These are phyloP conservation scores for Porphyrio hochstetteri DNA, from an alignment of 2,113 vertebrate species.

Conservation along the genomic window DNA sequence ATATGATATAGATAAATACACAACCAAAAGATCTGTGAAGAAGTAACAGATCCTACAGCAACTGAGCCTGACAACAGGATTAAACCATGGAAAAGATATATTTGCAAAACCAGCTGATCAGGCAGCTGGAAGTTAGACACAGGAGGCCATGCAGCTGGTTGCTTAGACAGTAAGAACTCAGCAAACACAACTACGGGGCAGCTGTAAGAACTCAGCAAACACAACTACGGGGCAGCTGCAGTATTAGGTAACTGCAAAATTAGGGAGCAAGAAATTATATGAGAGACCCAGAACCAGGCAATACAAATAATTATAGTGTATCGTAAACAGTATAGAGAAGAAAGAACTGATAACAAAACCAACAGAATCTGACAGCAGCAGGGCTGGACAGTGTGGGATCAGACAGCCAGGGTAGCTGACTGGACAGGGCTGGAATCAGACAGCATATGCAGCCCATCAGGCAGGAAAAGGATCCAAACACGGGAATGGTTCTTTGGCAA, in stretches of 20 bases:
- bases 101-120: not conserved
- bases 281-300: not conserved
- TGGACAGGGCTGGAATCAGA: not conserved
- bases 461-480: not conserved
- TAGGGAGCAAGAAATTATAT: not conserved
- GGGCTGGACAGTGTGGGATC: not conserved
- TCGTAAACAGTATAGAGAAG: not conserved
- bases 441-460: slow-evolving; percentile 30
- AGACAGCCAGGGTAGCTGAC: not conserved
- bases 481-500: not conserved
- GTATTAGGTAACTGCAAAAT: not conserved
- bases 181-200: not conserved
- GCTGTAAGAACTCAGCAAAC: slow-evolving; percentile 14
- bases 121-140: slow-evolving; percentile 11
- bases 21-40: not conserved
- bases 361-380: slow-evolving; percentile 20
- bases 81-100: not conserved
- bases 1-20: not conserved
- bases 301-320: not conserved
- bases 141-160: not conserved
- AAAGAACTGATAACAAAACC: not conserved
- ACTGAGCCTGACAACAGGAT: not conserved
- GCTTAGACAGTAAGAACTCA: not conserved
- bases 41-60: not conserved
- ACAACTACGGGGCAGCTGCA: not conserved